Conservation (phyloP, 1,140 invertebrate species). For the Formica selysi region DNA sequence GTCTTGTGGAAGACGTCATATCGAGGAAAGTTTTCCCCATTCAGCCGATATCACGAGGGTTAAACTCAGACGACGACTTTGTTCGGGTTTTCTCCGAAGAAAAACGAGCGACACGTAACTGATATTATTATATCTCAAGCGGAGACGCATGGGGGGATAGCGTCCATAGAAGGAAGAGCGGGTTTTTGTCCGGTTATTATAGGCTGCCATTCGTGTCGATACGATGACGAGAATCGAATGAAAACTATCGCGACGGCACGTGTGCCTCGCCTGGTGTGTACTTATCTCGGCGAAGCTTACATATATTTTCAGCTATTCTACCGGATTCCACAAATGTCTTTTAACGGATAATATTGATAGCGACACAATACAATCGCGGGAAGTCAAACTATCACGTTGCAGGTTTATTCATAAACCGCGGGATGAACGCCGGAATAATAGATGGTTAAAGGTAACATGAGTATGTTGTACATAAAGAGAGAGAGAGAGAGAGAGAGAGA, state of each 20-base stretch:
- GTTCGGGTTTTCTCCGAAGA: conserved; percentile 7
- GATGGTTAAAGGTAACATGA: not conserved
- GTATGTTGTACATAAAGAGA: not conserved
- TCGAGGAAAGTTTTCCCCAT: not conserved
- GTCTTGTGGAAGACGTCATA: not conserved
- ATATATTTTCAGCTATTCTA: not conserved
- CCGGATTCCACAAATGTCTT: not conserved
- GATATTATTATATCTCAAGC: conserved; percentile 26
- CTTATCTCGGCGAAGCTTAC: not conserved
- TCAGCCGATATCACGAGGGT: not conserved
- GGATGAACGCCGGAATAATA: conserved; percentile 11
- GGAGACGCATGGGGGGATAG: not conserved
- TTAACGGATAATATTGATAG: not conserved
- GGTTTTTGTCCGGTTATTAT: conserved; percentile 9
- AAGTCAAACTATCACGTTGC: not conserved
- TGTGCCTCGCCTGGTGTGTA: too few species aligned
- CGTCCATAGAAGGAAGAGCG: not conserved
- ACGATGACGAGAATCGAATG: conserved; percentile 6
- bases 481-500: too few species aligned
- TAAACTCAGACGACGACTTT: conserved; percentile 8
- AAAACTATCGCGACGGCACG: not conserved
- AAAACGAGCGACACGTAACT: not conserved
- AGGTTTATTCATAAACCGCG: conserved; percentile 20
- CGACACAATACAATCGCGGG: not conserved
- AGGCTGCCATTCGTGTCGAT: not conserved